phyloP scores from a whole-genome alignment of 2,113 vertebrate species.

The Pelmatolapia mariae region DNA sequence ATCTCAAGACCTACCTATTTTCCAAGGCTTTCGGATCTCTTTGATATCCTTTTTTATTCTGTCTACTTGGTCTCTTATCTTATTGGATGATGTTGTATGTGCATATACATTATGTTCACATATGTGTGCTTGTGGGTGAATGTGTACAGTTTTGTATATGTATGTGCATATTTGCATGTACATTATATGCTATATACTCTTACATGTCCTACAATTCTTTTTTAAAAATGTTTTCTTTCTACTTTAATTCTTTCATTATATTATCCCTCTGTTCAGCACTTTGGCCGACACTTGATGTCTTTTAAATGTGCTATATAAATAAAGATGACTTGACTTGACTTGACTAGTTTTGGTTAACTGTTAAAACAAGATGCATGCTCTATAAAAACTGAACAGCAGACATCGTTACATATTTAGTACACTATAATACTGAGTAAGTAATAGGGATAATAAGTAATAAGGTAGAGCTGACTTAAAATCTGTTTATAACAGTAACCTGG shows the following conservation, averaged over 20 bases:
- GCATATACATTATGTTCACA: fast-evolving
- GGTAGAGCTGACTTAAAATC: not conserved
- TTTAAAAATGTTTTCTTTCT: not conserved
- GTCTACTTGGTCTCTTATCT: too few relatives aligned
- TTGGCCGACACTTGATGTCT: not conserved
- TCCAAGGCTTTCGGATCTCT: too few relatives aligned
- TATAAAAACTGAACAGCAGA: not conserved
- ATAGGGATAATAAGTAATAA: not conserved
- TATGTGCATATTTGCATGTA: not conserved
- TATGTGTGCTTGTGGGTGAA: too few relatives aligned
- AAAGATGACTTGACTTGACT: not conserved
- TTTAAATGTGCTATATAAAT: not conserved
- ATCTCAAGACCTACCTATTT: too few relatives aligned
- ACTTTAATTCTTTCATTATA: not conserved
- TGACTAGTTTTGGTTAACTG: not conserved
- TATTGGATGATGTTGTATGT: too few relatives aligned
- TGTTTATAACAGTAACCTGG: not conserved
- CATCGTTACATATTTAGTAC: not conserved
- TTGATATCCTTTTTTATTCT: too few relatives aligned
- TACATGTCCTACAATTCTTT: not conserved
- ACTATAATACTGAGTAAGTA: not conserved
- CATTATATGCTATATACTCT: not conserved
- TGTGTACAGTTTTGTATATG: not conserved
- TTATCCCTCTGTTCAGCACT: not conserved
- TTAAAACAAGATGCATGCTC: not conserved